These are phyloP conservation scores for Orbicella faveolata DNA, from an alignment of 64 coral and sea anemone species.

Conservation along the genomic window DNA sequence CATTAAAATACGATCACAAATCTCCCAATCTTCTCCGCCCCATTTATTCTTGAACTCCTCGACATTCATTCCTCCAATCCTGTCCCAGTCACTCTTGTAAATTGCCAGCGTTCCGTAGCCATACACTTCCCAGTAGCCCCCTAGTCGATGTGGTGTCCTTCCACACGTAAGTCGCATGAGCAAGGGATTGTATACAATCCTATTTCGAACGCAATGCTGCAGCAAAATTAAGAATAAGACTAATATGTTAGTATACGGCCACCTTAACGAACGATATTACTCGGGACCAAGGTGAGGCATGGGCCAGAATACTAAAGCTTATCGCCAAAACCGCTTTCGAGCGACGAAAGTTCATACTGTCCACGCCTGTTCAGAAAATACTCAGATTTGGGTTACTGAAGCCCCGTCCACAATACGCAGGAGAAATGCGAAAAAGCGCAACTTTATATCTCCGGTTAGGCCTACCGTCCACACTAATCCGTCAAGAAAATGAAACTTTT, in stretches of 20 bases:
- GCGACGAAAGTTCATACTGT: too few relatives aligned
- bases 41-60: conserved; percentile 62
- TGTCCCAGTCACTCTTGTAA: conserved; percentile 92
- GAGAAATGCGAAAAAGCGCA: too few relatives aligned
- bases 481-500: too few relatives aligned
- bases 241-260: not conserved
- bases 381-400: too few relatives aligned
- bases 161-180: conserved; percentile 50
- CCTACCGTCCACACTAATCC: too few relatives aligned
- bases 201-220: conserved; percentile 63
- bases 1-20: conserved; percentile 76
- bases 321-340: too few relatives aligned
- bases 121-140: conserved; percentile 51
- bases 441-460: too few relatives aligned
- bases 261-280: not conserved
- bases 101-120: conserved; percentile 73
- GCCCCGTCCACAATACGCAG: too few relatives aligned
- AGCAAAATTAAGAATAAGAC: not conserved
- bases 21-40: conserved; percentile 94
- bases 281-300: too few relatives aligned
- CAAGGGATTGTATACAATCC: conserved; percentile 44
- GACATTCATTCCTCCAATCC: conserved; percentile 87
- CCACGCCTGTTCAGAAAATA: too few relatives aligned
- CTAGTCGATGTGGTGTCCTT: not conserved
- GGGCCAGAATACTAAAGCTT: too few relatives aligned